phyloP scores from a whole-genome alignment of 2,113 vertebrate species.

The Seriola dumerili region DNA sequence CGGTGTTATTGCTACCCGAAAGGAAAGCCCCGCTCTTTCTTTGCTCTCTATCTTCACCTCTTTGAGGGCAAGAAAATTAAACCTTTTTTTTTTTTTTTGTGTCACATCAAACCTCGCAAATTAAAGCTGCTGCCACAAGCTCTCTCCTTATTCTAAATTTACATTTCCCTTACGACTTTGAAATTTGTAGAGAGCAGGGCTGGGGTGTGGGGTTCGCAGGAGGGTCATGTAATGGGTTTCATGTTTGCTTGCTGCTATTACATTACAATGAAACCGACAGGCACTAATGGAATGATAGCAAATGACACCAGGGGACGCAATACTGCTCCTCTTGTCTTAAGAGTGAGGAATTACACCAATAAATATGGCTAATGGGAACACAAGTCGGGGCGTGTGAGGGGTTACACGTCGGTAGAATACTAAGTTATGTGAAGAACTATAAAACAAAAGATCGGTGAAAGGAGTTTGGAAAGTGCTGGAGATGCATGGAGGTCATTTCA shows the following conservation, averaged over 20 bases:
- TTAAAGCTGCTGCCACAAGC: conserved; percentile 31
- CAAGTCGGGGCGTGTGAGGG: conserved; percentile 21
- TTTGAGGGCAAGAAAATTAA: neutral
- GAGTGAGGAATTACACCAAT: conserved; percentile 72
- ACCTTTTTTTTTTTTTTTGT: neutral
- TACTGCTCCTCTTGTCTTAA: conserved; percentile 56
- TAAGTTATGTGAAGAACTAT: neutral
- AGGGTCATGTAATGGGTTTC: conserved; percentile 56
- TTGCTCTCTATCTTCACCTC: neutral
- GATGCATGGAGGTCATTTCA: conserved; percentile 38
- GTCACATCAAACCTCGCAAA: conserved; percentile 7
- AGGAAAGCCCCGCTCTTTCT: neutral
- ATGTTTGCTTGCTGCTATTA: conserved; percentile 45
- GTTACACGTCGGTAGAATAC: conserved; percentile 48
- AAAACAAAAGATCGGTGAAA: conserved; percentile 14
- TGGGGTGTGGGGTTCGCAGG: neutral
- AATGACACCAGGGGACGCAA: conserved; percentile 44
- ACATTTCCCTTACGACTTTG: neutral
- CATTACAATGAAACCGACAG: conserved; percentile 56
- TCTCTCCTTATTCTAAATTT: conserved; percentile 1
- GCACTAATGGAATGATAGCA: conserved; percentile 69
- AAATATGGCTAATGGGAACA: conserved; percentile 70
- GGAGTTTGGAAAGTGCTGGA: conserved; percentile 35
- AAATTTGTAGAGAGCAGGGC: neutral
- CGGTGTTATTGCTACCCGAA: neutral